Base-by-base conservation (phyloP, 2,797 vertebrate genomes). In the Chiroxiphia lanceolata region DNA sequence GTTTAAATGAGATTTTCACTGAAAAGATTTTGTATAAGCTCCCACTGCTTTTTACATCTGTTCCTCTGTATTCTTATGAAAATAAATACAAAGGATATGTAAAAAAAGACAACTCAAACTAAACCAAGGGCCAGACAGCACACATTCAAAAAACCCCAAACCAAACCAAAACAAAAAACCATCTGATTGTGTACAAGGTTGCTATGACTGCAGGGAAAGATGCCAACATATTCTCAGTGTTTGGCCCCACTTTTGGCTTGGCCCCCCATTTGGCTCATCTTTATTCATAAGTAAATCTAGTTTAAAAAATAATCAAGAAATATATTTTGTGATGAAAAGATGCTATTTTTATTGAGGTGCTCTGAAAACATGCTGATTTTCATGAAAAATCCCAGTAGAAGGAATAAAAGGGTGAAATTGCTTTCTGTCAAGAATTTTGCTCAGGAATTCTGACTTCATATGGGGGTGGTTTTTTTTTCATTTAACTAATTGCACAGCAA, bases 251-350 rank as follows among this genome's bases (percentile, higher is more conserved):
- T 63, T 74, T 68, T 69, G 51, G 78, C 90, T 95, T 96, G 71
- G 78, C 87, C 91, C 84, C 87, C 33, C 23, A 16, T 38, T 97
- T 94, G 94, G 91, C 86, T 95, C 64, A 90, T 90, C 90, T 94
- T 91, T 94, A 96, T 90, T 93, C 64, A 85, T 50, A 44, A 87
- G 48, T 78, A 95, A 95, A 94, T 92, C 78, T 94, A 20, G 42
- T 67, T 54, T 48, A 34, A 88, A 63, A 76, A 70, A 34, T 20
- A 80, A 77, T 77, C 26, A 85, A 87, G 56, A 85, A 89, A 70
- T 80, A 42, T 34, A 89, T 95, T 92, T 77, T 63, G 8, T 40
- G 31, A 94, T 83, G 44, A 89, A 85, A 94, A 76, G 74, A 89
- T 82, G 64, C 33, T 93, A 78, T 90, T 92, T 92, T 82, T 77